Evolutionary conservation across 2,113 vertebrate species (phyloP).

Genomic region (Zosterops japonicus): DNA sequence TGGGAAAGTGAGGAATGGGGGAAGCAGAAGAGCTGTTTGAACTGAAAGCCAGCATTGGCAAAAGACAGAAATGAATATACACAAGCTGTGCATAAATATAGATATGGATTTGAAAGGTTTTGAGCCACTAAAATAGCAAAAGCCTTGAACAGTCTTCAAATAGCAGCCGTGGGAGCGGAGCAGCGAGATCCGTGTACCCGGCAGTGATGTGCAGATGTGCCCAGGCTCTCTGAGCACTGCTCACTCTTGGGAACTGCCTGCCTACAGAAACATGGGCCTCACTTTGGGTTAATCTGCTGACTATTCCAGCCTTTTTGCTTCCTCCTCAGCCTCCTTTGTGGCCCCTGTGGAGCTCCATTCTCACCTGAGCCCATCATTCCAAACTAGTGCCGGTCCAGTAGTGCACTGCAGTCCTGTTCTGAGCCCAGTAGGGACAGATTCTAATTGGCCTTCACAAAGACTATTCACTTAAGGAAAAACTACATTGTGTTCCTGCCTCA

Average conservation of each 20-base stretch:
- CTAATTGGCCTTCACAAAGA: conserved; percentile 21
- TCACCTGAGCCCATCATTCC: background rate
- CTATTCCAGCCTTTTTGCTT: background rate
- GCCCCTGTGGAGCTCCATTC: background rate
- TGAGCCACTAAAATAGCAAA: conserved; percentile 59
- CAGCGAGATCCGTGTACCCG: background rate
- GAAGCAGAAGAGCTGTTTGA: conserved; percentile 55
- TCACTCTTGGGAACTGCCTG: background rate
- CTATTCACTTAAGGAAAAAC: conserved; percentile 4
- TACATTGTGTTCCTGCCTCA: background rate
- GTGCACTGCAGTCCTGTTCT: background rate
- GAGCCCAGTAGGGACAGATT: background rate
- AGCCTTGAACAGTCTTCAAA: conserved; percentile 56
- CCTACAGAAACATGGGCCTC: background rate
- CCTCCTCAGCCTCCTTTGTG: background rate
- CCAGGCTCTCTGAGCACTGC: background rate
- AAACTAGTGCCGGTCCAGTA: background rate
- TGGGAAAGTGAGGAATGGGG: conserved; percentile 26
- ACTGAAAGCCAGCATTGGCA: conserved; percentile 51
- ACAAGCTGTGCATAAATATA: conserved; percentile 61
- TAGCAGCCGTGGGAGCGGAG: conserved; percentile 56
- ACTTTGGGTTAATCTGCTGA: background rate
- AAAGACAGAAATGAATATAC: conserved; percentile 56
- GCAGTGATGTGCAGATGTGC: conserved; percentile 24
- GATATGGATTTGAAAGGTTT: conserved; percentile 59